Base-by-base conservation (phyloP, 1,140 invertebrate species). In the Aphaenogaster ashmeadi region DNA sequence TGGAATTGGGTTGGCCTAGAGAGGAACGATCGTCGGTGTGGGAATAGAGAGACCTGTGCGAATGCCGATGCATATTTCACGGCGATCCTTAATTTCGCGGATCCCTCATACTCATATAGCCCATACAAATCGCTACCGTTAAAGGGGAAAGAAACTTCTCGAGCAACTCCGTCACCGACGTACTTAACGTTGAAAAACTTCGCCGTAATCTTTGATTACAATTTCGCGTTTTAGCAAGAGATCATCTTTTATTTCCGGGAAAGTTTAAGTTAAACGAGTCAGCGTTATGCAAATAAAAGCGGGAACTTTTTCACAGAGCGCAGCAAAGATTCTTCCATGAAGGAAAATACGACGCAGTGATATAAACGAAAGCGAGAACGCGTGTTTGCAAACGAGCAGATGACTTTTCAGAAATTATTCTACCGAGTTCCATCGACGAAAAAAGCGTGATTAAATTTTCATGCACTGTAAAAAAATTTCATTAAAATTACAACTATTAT, bases 61-160 rank as follows among this genome's bases (percentile, higher is more conserved):
- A 87, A 87, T 38, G 77, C 62, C 44, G 33, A 79, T 47, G 54
- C 52, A 81, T 87, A 87, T 87, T 87, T 87, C 66, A 87, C 64
- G 54, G 44, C 52, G 47, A 54, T 60, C 21, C n/a, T 87, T 69
- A 71, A 87, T 87, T 80, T 71, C n/a, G 62, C 41, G 41, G 15
- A 38, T 84, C 56, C 9, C n/a, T 74, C 18, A 84, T 75, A 84
- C 11, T 62, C 44, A 15, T 11, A 27, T 27, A 27, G 27, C 1
- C 27, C 56, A 33, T 52, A 52, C 56, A 41, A 85, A 85, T 85
- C 44, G 41, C 54, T 47, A 15, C 52, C 21, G 13, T 38, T 67
- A 18, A 80, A 56, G 11, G 15, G 5, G 13, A 81, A 6, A 44
- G 13, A 8, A 69, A 69, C 6, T 69, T 50, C 15, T 33, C 38